phyloP scores from a whole-genome alignment of 2,113 vertebrate genomes.

The Phalacrocorax carbo region DNA sequence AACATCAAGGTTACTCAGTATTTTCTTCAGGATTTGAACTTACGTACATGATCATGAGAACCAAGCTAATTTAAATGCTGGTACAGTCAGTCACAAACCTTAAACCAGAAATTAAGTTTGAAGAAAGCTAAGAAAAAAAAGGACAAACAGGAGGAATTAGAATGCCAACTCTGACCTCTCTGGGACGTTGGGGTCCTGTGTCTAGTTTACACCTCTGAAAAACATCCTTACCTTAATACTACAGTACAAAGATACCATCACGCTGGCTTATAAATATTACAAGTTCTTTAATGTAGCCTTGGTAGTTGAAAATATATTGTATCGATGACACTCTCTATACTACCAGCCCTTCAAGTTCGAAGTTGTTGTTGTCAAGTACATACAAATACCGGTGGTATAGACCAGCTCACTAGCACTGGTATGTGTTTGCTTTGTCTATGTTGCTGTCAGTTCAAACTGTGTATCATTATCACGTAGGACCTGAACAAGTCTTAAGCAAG shows the following conservation, averaged over 20 bases:
- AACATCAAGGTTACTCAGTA: not conserved
- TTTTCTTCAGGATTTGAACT: not conserved
- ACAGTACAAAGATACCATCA: not conserved
- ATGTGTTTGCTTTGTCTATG: not conserved
- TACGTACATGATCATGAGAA: not conserved
- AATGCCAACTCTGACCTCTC: not conserved
- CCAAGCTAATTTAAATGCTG: not conserved
- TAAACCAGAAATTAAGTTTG: not conserved
- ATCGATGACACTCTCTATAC: not conserved
- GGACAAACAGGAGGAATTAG: not conserved
- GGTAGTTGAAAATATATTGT: not conserved
- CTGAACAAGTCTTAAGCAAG: not conserved
- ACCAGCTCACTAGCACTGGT: not conserved
- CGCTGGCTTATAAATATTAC: not conserved
- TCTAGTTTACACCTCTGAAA: not conserved
- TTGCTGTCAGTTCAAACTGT: not conserved
- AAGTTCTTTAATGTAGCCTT: not conserved
- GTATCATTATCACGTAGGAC: fast-evolving
- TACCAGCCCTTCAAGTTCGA: not conserved
- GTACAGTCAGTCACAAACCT: not conserved
- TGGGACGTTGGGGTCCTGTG: not conserved
- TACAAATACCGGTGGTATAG: not conserved
- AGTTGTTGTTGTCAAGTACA: not conserved
- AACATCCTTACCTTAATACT: not conserved
- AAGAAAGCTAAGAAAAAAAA: not conserved